Conservation (phyloP, 2,797 vertebrate genomes). For the Prunella strophiata region DNA sequence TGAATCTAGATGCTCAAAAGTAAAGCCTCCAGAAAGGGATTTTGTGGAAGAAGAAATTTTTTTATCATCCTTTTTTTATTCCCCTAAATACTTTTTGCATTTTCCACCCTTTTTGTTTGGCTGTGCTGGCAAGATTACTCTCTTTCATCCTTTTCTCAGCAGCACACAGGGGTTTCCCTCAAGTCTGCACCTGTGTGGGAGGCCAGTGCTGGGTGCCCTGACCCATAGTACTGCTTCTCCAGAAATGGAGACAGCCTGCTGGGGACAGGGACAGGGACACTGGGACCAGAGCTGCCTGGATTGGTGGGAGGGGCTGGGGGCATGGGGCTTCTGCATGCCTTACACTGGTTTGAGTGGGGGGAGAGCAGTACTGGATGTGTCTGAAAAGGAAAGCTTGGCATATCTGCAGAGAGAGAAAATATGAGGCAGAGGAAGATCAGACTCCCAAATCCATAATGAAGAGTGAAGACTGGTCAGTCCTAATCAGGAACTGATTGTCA, state of each 20-base stretch:
- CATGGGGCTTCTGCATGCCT: not conserved
- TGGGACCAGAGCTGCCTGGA: not conserved
- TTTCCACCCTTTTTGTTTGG: not conserved
- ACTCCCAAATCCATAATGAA: not conserved
- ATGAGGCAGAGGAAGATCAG: not conserved
- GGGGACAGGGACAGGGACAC: not conserved
- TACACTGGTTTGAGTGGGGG: not conserved
- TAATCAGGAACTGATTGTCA: not conserved
- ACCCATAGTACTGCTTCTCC: not conserved
- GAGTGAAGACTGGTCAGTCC: not conserved
- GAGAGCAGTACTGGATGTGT: not conserved
- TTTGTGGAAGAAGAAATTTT: not conserved
- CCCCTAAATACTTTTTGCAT: not conserved
- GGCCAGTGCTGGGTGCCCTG: not conserved
- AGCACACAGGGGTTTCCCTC: not conserved
- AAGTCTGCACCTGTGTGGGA: not conserved
- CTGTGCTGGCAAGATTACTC: not conserved
- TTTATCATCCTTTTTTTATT: not conserved
- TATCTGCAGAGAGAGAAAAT: not conserved
- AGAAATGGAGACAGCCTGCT: not conserved
- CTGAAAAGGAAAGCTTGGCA: not conserved
- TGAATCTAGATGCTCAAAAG: not conserved
- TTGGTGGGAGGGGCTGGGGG: not conserved
- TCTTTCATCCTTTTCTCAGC: not conserved
- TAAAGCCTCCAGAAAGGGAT: not conserved